phyloP scores from a whole-genome alignment of 2,113 vertebrate genomes.

The Sakesphorus luctuosus region DNA sequence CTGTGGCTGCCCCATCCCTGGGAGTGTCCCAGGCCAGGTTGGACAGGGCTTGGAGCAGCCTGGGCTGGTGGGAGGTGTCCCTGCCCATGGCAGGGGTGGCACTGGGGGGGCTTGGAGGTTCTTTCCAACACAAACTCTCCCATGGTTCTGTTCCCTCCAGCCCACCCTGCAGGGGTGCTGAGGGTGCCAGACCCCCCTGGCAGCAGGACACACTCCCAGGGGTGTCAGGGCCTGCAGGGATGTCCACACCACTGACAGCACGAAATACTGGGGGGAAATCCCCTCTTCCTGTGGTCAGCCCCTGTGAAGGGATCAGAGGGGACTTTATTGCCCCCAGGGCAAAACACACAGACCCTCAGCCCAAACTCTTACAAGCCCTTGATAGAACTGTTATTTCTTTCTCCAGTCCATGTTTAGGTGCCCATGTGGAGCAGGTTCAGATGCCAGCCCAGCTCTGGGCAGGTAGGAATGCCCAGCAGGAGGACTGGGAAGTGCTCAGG shows the following conservation, averaged over 20 bases:
- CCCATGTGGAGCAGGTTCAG: neutral
- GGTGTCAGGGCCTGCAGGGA: neutral
- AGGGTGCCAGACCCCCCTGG: rapidly evolving
- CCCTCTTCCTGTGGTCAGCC: too few species aligned
- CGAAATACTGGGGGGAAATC: neutral
- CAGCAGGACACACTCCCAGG: rapidly evolving
- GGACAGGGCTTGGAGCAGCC: neutral
- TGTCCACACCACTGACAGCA: neutral
- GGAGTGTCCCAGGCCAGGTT: neutral
- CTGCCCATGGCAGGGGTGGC: neutral
- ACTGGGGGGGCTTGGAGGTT: neutral
- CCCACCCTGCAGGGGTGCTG: too few species aligned
- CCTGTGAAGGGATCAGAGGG: neutral
- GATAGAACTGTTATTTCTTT: neutral
- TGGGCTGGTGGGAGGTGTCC: neutral
- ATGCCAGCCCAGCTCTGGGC: rapidly evolving
- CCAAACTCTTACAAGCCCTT: neutral
- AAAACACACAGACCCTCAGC: neutral
- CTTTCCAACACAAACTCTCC: neutral
- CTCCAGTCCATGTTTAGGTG: neutral
- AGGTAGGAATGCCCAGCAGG: neutral
- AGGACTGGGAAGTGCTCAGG: rapidly evolving
- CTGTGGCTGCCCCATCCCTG: neutral
- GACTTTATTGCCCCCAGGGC: neutral
- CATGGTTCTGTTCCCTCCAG: neutral